These are phyloP conservation scores for Thunnus albacares DNA, from an alignment of 2,797 vertebrate genomes.

Conservation along the genomic window DNA sequence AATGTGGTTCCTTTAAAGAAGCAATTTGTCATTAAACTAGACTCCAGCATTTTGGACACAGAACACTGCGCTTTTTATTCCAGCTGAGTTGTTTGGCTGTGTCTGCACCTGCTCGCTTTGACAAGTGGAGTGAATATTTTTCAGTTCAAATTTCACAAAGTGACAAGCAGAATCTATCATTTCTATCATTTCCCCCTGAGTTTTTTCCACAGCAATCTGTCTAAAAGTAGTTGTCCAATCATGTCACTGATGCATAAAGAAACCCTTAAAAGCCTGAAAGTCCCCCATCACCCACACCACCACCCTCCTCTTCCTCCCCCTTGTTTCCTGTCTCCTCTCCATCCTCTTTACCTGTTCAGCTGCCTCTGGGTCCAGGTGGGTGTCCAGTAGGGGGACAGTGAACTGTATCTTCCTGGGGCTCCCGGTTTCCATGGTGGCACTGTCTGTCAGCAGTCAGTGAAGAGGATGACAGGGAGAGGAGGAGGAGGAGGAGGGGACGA, in stretches of 20 bases:
- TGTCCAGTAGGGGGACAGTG: slow-evolving; percentile 92
- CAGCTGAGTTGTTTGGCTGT: slow-evolving; percentile 13
- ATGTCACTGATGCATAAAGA: slow-evolving; percentile 8
- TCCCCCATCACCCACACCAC: neutral
- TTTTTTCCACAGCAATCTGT: neutral
- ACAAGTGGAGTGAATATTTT: neutral
- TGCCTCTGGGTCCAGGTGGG: slow-evolving; percentile 94
- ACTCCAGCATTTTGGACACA: neutral
- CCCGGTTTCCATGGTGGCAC: slow-evolving; percentile 89
- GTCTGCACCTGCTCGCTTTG: slow-evolving; percentile 4
- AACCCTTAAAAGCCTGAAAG: slow-evolving; percentile 1
- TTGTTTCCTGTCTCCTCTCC: neutral
- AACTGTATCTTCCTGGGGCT: slow-evolving; percentile 95
- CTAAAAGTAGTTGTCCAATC: neutral
- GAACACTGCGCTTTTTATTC: slow-evolving; percentile 24
- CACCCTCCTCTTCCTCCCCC: neutral
- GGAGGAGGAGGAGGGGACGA: slow-evolving; percentile 21
- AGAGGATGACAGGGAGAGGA: slow-evolving; percentile 25
- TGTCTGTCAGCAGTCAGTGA: slow-evolving; percentile 37
- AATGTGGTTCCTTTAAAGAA: slow-evolving; percentile 11
- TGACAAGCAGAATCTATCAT: neutral
- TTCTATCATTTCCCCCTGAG: neutral
- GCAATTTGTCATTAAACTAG: neutral
- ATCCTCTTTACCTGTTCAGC: slow-evolving; percentile 89
- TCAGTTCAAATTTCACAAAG: slow-evolving; percentile 2